Evolutionary conservation across 2,888 invertebrate genomes (phyloP), one percentile per base, ranked within the genome.

Genomic region (Dichetophora obliterata): DNA sequence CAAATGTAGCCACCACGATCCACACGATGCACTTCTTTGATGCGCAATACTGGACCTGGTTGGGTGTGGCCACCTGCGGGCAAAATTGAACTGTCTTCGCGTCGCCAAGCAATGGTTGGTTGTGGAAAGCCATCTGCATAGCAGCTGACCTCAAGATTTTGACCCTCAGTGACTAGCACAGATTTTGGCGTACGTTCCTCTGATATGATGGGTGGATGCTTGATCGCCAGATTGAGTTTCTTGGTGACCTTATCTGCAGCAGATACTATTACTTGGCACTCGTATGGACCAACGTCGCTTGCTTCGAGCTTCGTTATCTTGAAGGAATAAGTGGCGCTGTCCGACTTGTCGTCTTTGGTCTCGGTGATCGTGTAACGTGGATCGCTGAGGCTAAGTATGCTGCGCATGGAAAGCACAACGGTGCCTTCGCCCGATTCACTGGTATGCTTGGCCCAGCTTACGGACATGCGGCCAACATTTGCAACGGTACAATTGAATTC

Each of bases 81-180:
- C 86, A 90, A 86, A 14, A 89, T 85, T 9, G 91, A 91, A 79
- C 94, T 92, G 65, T 92, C 92, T 89, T 92, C 91, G 63, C 92
- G 92, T 78, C 92, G 91, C 94, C 94, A 94, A 0, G 91, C 91
- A 19, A 93, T 90, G 72, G 91, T 91, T 0, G 95, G 95, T 82
- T 92, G 92, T 0, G 96, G 96, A 86, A 94, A 95, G 0, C 96
- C 96, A 81, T 92, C 93, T 0, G 95, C 95, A 70, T 92, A 91
- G 83, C 96, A 96, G 79, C 93, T 92, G 0, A 94, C 81, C 81
- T 89, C 87, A 9, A 87, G 80, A 22, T 85, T 84, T 61, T 86
- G 83, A 0, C 88, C 88, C 81, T 89, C 88, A 0, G 83, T 84
- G 5, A 88, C 87, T 5, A 84, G 80, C 1, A 83, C 83, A 65